phyloP scores from a whole-genome alignment of 2,888 invertebrate species.

The Drosophila mercatorum region DNA sequence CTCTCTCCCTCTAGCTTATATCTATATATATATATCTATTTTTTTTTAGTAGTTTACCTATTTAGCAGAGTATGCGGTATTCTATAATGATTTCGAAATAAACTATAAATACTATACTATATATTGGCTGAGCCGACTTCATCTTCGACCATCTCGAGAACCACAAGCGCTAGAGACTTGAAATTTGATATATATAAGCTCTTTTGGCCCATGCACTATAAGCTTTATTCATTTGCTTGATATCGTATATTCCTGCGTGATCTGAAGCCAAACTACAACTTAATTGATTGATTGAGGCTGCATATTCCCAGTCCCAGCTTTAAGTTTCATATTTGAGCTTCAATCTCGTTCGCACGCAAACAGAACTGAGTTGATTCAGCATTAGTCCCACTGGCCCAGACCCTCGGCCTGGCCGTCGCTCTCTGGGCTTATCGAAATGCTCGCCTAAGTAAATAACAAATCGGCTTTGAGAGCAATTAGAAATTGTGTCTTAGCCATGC shows the following conservation, averaged over 20 bases:
- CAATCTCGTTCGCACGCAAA: background rate
- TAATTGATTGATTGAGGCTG: too few relatives aligned
- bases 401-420: background rate
- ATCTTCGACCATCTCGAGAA: too few relatives aligned
- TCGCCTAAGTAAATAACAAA: slow-evolving; percentile 23
- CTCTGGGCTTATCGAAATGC: background rate
- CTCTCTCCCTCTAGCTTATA: background rate
- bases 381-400: too few relatives aligned
- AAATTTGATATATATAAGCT: too few relatives aligned
- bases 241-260: too few relatives aligned
- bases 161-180: too few relatives aligned
- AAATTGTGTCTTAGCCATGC: slow-evolving; percentile 24
- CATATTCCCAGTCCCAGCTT: too few relatives aligned
- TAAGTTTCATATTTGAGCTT: background rate
- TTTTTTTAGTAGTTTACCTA: slow-evolving; percentile 7
- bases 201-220: too few relatives aligned
- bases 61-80: slow-evolving; percentile 14
- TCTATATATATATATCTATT: background rate
- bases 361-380: background rate
- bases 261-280: too few relatives aligned
- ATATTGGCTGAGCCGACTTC: too few relatives aligned
- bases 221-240: too few relatives aligned
- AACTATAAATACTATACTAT: background rate
- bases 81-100: background rate
- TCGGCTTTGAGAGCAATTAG: slow-evolving; percentile 43